A percentile compares a stretch with the other conserved stretches of the same genome.
Evolutionary conservation across 2,113 vertebrate genomes (phyloP).

Genomic region (Corythornis cristatus): DNA sequence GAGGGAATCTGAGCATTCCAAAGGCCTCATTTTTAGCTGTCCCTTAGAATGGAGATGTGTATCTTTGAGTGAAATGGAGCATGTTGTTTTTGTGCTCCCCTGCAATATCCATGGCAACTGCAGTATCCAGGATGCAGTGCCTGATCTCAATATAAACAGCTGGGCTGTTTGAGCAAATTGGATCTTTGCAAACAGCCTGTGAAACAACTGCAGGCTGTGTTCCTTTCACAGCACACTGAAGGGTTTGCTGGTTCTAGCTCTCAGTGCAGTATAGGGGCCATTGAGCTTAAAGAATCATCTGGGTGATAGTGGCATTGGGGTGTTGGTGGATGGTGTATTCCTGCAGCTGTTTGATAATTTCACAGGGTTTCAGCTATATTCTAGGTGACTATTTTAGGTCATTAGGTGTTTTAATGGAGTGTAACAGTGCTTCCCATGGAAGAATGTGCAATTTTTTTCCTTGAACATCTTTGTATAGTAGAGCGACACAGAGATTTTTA

Average conservation of each 20-base stretch:
- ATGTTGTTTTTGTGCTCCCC: not conserved
- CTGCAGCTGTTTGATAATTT: not conserved
- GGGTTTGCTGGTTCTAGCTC: not conserved
- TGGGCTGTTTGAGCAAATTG: not conserved
- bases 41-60: not conserved
- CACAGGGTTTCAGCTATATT: not conserved
- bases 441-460: not conserved
- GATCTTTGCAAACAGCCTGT: not conserved
- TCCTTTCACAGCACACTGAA: not conserved
- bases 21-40: not conserved
- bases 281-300: not conserved
- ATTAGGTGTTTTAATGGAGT: not conserved
- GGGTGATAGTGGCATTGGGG: not conserved
- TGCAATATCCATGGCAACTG: conserved; percentile 45
- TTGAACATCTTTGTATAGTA: not conserved
- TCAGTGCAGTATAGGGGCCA: not conserved
- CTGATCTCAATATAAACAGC: conserved; percentile 40
- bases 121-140: not conserved
- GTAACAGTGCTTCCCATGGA: not conserved
- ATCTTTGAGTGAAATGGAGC: not conserved
- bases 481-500: not conserved
- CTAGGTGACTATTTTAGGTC: not conserved
- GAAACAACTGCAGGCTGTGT: not conserved
- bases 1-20: not conserved
- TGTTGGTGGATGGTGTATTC: not conserved